Evolutionary conservation across 2,113 vertebrate species (phyloP), one percentile per base, ranked within the genome.

Genomic region (Spermophilus dauricus): DNA sequence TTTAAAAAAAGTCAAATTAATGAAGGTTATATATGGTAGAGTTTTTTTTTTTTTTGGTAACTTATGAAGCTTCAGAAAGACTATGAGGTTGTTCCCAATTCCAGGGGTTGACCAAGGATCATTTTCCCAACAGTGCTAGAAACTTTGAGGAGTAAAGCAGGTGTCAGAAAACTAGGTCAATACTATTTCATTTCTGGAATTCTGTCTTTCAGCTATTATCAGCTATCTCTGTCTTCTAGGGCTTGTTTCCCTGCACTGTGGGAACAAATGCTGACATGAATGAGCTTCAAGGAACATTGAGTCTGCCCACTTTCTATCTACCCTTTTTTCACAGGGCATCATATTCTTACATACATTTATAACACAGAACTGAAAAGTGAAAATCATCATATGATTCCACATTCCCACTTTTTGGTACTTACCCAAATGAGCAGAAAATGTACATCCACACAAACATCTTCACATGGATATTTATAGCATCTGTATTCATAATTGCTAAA

Each of bases 1-100:
- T 70, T 83, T 89, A n/a, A n/a, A n/a, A n/a, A n/a, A 85, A 86
- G 73, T 77, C 94, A 89, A 82, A 93, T 85, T 86, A 42, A 5
- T 37, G 78, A 86, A 91, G 4, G 4, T 84, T 30, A 72, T 93
- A 58, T 48, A n/a, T 28, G 56, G 3, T 34, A 86, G 24, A 32
- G 26, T 73, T 67, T n/a, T n/a, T n/a, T n/a, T 37, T 37, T 37
- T 37, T 34, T 39, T 91, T 78, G 89, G n/a, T 78, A 42, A 82
- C 48, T 82, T 87, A 22, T 90, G 87, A 78, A 85, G 12, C 20
- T 45, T 77, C 67, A 61, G 26, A 67, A 97, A 97, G 28, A 72
- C 22, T 56, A 26, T 67, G 42, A 86, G 4, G 1, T 28, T 72
- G 13, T 89, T 77, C 86, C 45, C 76, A 92, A 65, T 70, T 73